A percentile compares a stretch with the other conserved stretches of the same genome.
Evolutionary conservation across 1,140 invertebrate species (phyloP).

Genomic region (Conus betulinus): DNA sequence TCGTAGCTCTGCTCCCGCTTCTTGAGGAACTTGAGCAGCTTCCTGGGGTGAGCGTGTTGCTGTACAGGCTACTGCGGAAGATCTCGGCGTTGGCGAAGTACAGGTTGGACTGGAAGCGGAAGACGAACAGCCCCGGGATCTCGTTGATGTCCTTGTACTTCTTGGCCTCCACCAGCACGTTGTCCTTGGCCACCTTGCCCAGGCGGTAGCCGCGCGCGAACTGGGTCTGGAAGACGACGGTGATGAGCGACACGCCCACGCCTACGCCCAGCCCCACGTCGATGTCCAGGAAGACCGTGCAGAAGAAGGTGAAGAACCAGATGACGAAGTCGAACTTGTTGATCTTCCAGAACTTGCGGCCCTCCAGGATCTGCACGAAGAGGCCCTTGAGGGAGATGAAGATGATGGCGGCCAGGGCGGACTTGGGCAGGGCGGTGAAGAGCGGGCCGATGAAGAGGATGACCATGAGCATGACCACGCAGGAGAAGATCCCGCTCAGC

Average conservation of each 20-base stretch:
- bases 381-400: constrained; percentile 69
- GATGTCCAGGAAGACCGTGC: constrained; percentile 71
- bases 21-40: constrained; percentile 66
- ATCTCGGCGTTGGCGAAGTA: constrained; percentile 78
- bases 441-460: constrained; percentile 76
- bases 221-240: constrained; percentile 71
- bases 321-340: constrained; percentile 73
- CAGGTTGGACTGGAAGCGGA: constrained; percentile 76
- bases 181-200: constrained; percentile 45
- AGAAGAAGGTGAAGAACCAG: constrained; percentile 70
- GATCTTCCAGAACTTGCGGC: constrained; percentile 68
- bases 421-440: constrained; percentile 74
- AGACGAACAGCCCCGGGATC: constrained; percentile 74
- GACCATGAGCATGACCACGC: constrained; percentile 76
- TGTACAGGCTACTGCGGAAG: constrained; percentile 71
- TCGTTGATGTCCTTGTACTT: constrained; percentile 43
- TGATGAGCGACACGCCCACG: constrained; percentile 67
- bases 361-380: constrained; percentile 68
- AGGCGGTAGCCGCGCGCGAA: constrained; percentile 66
- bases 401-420: constrained; percentile 71
- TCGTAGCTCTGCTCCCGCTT: constrained; percentile 59
- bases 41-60: constrained; percentile 62
- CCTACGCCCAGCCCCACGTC: constrained; percentile 70
- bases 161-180: constrained; percentile 48
- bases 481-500: constrained; percentile 72